phyloP scores from a whole-genome alignment of 2,888 invertebrate genomes.

The Deilephila elpenor region DNA sequence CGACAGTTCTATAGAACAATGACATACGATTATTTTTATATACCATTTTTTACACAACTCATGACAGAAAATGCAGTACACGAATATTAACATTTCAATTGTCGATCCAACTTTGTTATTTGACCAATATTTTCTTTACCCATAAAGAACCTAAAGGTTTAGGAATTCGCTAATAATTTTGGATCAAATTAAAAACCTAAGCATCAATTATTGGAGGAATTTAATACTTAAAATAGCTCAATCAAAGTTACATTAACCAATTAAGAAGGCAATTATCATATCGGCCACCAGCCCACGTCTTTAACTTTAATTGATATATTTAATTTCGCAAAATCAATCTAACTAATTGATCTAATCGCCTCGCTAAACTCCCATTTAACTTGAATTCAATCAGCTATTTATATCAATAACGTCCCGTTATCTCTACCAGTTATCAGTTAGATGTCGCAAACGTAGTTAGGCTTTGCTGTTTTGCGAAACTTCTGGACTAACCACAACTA shows the following conservation, averaged over 20 bases:
- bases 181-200: no score
- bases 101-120: no score
- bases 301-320: slow-evolving; percentile 15
- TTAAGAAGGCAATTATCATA: slow-evolving; percentile 10
- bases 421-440: slow-evolving; percentile 44
- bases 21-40: no score
- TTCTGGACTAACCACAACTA: neutral
- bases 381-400: slow-evolving; percentile 44
- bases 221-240: neutral
- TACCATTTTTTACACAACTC: no score
- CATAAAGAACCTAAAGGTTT: no score
- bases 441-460: slow-evolving; percentile 17
- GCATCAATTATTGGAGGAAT: neutral
- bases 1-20: no score
- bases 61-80: no score
- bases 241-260: slow-evolving; percentile 5
- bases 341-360: slow-evolving; percentile 33
- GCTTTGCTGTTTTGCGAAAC: slow-evolving; percentile 27
- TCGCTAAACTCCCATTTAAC: slow-evolving; percentile 36
- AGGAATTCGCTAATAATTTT: no score
- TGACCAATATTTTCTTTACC: no score
- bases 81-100: no score
- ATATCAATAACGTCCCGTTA: slow-evolving; percentile 56
- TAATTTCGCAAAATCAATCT: slow-evolving; percentile 23
- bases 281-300: slow-evolving; percentile 9